These are phyloP conservation scores for Flexamia atlantica DNA, from an alignment of 2,888 invertebrate species.

Conservation along the genomic window DNA sequence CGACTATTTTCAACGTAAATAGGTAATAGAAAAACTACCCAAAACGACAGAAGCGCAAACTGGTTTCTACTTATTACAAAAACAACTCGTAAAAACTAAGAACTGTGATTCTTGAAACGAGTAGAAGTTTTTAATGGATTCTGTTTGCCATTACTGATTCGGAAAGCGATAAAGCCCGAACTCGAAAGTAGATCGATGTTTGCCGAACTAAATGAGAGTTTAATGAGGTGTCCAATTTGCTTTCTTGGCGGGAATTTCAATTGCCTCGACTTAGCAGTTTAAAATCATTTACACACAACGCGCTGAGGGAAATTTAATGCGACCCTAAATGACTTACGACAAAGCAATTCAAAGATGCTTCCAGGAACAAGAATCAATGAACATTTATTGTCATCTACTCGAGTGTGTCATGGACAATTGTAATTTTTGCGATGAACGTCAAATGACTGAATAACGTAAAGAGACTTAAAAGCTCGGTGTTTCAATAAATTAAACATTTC, in stretches of 20 bases:
- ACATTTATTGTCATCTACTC: too few relatives aligned
- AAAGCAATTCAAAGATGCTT: too few relatives aligned
- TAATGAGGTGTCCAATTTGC: slow-evolving; percentile 28
- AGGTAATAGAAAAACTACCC: too few relatives aligned
- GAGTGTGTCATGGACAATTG: too few relatives aligned
- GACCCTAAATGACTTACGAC: too few relatives aligned
- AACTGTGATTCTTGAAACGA: not conserved
- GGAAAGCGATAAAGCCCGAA: slow-evolving; percentile 31
- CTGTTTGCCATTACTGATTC: not conserved
- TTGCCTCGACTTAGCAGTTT: not conserved
- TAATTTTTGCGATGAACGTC: too few relatives aligned
- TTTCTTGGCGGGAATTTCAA: slow-evolving; percentile 24
- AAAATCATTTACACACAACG: not conserved
- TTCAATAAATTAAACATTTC: too few relatives aligned
- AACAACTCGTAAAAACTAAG: not conserved
- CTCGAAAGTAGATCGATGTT: slow-evolving; percentile 21
- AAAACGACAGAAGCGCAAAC: not conserved
- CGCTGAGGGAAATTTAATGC: too few relatives aligned
- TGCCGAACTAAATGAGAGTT: slow-evolving; percentile 39
- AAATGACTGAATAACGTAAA: too few relatives aligned
- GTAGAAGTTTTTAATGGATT: slow-evolving; percentile 21
- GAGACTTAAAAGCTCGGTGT: too few relatives aligned
- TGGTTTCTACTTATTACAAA: not conserved
- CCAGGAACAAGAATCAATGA: too few relatives aligned
- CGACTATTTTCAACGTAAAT: too few relatives aligned